Conservation (phyloP, 1,140 invertebrate species). For the Belonocnema kinseyi region DNA sequence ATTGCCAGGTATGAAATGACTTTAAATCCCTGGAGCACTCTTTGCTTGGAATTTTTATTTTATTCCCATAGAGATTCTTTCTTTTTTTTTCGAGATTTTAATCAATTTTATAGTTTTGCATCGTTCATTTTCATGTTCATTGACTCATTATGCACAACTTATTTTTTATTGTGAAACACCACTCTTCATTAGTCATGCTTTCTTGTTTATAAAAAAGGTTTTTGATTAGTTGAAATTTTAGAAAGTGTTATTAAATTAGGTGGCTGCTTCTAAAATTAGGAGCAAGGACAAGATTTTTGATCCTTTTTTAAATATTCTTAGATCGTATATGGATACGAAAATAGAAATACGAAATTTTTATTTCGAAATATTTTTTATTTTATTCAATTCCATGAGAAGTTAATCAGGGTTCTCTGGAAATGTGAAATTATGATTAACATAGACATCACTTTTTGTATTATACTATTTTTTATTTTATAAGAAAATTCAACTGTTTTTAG, state of each 20-base stretch:
- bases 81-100: not conserved
- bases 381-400: not conserved
- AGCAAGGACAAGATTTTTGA: too few relatives aligned
- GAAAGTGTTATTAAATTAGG: not conserved
- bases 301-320: too few relatives aligned
- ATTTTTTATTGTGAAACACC: not conserved
- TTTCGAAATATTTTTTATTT: not conserved
- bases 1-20: not conserved
- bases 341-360: not conserved
- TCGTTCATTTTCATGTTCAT: slow-evolving; percentile 34
- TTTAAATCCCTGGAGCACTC: not conserved
- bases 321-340: too few relatives aligned
- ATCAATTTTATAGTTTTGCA: slow-evolving; percentile 4
- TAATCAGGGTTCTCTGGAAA: too few relatives aligned
- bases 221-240: not conserved
- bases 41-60: not conserved
- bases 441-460: too few relatives aligned
- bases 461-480: too few relatives aligned
- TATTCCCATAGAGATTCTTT: not conserved
- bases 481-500: too few relatives aligned
- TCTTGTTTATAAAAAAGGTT: not conserved
- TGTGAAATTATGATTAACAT: too few relatives aligned
- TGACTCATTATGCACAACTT: slow-evolving; percentile 53
- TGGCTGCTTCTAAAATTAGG: not conserved
- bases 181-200: slow-evolving; percentile 1